Evolutionary conservation across 2,888 invertebrate genomes (phyloP).

Genomic region (Ommatoiulus sabulosus): DNA sequence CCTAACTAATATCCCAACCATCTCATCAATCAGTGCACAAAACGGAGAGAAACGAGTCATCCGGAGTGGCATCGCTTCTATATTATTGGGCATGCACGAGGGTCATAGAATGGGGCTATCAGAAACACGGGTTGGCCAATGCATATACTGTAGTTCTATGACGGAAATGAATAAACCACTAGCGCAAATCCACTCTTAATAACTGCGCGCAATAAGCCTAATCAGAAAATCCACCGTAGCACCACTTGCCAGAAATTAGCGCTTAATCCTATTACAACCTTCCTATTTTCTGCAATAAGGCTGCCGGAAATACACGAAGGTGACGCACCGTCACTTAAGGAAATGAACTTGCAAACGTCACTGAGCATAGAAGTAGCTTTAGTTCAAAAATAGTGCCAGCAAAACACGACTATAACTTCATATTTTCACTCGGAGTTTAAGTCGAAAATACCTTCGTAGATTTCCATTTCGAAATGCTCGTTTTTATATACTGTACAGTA

Average conservation of each 20-base stretch:
- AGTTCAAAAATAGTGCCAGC: too few species aligned
- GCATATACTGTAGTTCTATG: neutral
- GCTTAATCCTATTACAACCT: neutral
- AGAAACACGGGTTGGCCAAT: neutral
- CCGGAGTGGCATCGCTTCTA: neutral
- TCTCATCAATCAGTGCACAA: constrained; percentile 40
- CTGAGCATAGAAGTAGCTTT: too few species aligned
- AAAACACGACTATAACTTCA: too few species aligned
- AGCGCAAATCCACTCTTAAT: constrained; percentile 35
- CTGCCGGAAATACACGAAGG: neutral
- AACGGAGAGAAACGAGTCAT: constrained; percentile 32
- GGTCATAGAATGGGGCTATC: neutral
- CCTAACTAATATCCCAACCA: constrained; percentile 9
- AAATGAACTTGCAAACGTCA: too few species aligned
- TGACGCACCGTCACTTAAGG: neutral
- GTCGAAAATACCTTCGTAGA: too few species aligned
- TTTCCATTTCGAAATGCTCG: too few species aligned
- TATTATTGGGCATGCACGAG: neutral
- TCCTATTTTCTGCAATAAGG: neutral
- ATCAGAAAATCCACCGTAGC: neutral
- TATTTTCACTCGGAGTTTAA: too few species aligned
- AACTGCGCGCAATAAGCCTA: constrained; percentile 31
- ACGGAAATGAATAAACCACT: constrained; percentile 15
- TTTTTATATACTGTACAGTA: too few species aligned
- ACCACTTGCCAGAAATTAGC: neutral